Percentiles rank a stretch among this genome's conserved stretches.
phyloP scores from a whole-genome alignment of 1,140 invertebrate genomes.

The Ips nitidus region DNA sequence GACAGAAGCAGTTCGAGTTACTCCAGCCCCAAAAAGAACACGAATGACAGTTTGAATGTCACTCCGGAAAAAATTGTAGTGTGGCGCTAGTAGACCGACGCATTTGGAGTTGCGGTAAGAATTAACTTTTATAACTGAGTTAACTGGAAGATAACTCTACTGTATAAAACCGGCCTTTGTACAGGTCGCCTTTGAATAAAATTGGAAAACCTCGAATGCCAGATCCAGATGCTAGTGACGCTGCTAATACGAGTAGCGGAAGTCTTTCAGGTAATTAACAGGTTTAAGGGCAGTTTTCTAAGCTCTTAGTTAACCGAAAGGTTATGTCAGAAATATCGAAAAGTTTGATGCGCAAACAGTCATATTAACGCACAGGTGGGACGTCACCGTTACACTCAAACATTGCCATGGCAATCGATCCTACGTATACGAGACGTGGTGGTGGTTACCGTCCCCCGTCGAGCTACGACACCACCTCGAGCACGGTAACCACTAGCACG shows the following conservation, averaged over 20 bases:
- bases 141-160: not conserved
- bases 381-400: slow-evolving; percentile 51
- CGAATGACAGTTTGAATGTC: slow-evolving; percentile 18
- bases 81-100: slow-evolving; percentile 42
- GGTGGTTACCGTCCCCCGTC: slow-evolving; percentile 46
- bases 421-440: slow-evolving; percentile 56
- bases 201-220: slow-evolving; percentile 47
- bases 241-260: slow-evolving; percentile 29
- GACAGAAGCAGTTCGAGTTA: slow-evolving; percentile 10
- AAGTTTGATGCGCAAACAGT: not conserved
- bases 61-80: slow-evolving; percentile 29
- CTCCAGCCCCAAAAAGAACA: slow-evolving; percentile 35
- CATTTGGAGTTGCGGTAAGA: slow-evolving; percentile 49
- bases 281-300: slow-evolving; percentile 1
- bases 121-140: too few species aligned
- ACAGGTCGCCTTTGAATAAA: slow-evolving; percentile 45
- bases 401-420: slow-evolving; percentile 63
- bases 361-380: slow-evolving; percentile 5
- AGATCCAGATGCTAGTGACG: slow-evolving; percentile 42
- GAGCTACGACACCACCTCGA: slow-evolving; percentile 49
- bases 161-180: not conserved
- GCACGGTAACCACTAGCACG: slow-evolving; percentile 48
- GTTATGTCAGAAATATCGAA: not conserved
- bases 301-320: not conserved
- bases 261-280: slow-evolving; percentile 23